Evolutionary conservation across 2,888 invertebrate species (phyloP).

Genomic region (Eudasyphora cyanicolor): DNA sequence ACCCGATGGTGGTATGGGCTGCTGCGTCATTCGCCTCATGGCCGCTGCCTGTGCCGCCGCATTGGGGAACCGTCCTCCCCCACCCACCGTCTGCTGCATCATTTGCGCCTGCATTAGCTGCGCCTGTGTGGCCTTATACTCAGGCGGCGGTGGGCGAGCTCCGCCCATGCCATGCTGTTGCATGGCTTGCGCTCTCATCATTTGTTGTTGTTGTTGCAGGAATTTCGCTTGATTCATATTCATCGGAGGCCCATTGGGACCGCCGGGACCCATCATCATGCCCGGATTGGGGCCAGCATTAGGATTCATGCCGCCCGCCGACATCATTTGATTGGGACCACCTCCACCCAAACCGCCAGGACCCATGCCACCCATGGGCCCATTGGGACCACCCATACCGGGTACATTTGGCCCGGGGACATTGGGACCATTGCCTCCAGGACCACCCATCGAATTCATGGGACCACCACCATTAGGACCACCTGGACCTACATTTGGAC

Average conservation of each 20-base stretch:
- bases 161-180: slow-evolving; percentile 80
- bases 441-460: slow-evolving; percentile 35
- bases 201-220: slow-evolving; percentile 85
- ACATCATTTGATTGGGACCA: slow-evolving; percentile 67
- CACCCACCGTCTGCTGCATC: slow-evolving; percentile 81
- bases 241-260: slow-evolving; percentile 72
- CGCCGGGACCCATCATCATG: slow-evolving; percentile 69
- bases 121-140: slow-evolving; percentile 86
- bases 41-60: slow-evolving; percentile 81
- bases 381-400: slow-evolving; percentile 53
- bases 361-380: slow-evolving; percentile 64
- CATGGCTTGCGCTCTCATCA: slow-evolving; percentile 78
- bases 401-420: slow-evolving; percentile 66
- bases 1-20: slow-evolving; percentile 87
- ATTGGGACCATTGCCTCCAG: slow-evolving; percentile 68
- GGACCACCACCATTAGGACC: slow-evolving; percentile 67
- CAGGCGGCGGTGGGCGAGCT: slow-evolving; percentile 90
- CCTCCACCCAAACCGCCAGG: slow-evolving; percentile 67
- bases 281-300: slow-evolving; percentile 68
- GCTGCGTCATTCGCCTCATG: slow-evolving; percentile 85
- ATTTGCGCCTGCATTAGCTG: slow-evolving; percentile 81
- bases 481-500: slow-evolving; percentile 67
- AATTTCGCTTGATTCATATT: slow-evolving; percentile 83
- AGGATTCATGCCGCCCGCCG: slow-evolving; percentile 70
- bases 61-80: slow-evolving; percentile 81